Evolutionary conservation across 2,113 vertebrate species (phyloP).

Genomic region (Holacanthus passer): DNA sequence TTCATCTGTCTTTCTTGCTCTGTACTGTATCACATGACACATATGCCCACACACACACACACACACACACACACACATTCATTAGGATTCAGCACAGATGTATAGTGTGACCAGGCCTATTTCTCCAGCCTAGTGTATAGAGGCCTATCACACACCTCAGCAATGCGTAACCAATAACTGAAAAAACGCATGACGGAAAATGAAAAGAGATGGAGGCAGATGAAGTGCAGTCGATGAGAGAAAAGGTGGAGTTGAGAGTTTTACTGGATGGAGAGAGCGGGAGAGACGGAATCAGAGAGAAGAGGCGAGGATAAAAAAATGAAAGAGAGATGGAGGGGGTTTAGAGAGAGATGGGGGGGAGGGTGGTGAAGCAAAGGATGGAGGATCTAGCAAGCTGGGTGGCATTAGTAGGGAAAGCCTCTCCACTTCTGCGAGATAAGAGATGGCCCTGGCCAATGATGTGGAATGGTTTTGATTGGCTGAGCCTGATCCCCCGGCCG

Average conservation of each 20-base stretch:
- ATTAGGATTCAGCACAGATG: slow-evolving; percentile 74
- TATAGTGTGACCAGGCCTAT: slow-evolving; percentile 61
- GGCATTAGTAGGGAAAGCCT: slow-evolving; percentile 82
- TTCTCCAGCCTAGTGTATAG: slow-evolving; percentile 60
- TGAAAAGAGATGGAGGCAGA: slow-evolving; percentile 65
- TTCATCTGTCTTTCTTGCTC: slow-evolving; percentile 47
- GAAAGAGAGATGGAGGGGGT: slow-evolving; percentile 19
- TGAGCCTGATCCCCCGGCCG: slow-evolving; percentile 77
- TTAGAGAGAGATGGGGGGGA: slow-evolving; percentile 14
- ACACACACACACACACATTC: slow-evolving; percentile 25
- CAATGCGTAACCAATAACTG: slow-evolving; percentile 79
- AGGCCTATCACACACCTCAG: slow-evolving; percentile 73
- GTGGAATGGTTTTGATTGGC: slow-evolving; percentile 83
- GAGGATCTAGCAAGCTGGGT: slow-evolving; percentile 70
- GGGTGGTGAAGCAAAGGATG: slow-evolving; percentile 64
- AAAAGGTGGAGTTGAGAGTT: slow-evolving; percentile 45
- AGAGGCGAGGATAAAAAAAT: slow-evolving; percentile 23
- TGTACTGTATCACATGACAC: slow-evolving; percentile 44
- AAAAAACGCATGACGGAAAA: slow-evolving; percentile 62
- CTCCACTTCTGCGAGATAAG: slow-evolving; percentile 80
- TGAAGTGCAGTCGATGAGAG: slow-evolving; percentile 59
- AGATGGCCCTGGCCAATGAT: slow-evolving; percentile 81
- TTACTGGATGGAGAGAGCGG: slow-evolving; percentile 47
- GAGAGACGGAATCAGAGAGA: slow-evolving; percentile 13
- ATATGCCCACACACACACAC: neutral